Evolutionary conservation across 2,113 vertebrate genomes (phyloP).

Genomic region (Otus sunia): DNA sequence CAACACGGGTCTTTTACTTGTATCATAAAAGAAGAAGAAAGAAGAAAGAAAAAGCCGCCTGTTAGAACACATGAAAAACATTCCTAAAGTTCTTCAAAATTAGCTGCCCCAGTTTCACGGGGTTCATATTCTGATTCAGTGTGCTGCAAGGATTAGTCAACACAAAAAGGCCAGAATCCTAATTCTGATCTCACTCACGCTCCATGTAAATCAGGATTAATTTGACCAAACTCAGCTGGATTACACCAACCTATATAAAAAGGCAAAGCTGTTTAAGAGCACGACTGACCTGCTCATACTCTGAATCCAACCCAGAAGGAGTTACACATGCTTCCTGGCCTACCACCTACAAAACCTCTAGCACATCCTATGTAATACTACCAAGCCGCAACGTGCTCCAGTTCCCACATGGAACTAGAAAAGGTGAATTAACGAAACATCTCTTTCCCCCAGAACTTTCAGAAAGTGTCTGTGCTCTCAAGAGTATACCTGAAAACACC

Average conservation of each 20-base stretch:
- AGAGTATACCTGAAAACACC: not conserved
- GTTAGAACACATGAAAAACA: slow-evolving; percentile 5
- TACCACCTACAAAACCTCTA: not conserved
- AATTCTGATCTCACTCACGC: not conserved
- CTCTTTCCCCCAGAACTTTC: not conserved
- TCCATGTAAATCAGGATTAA: not conserved
- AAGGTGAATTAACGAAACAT: accelerated
- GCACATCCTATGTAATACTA: not conserved
- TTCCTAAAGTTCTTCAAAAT: not conserved
- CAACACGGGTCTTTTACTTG: slow-evolving; percentile 93
- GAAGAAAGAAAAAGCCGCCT: not conserved
- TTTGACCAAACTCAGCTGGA: not conserved
- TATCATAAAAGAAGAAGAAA: not conserved
- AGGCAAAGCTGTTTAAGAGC: not conserved
- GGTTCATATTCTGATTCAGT: not conserved
- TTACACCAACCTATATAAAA: not conserved
- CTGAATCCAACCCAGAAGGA: not conserved
- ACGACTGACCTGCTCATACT: not conserved
- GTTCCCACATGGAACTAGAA: not conserved
- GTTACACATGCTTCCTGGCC: not conserved
- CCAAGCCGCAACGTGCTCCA: not conserved
- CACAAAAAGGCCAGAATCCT: slow-evolving; percentile 18
- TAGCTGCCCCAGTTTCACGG: not conserved
- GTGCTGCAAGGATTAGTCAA: slow-evolving; percentile 12
- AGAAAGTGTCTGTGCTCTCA: not conserved